Percentiles rank a stretch among this genome's conserved stretches.
Conservation (phyloP, 2,113 vertebrate species). For the Sclerurus mexicanus region DNA sequence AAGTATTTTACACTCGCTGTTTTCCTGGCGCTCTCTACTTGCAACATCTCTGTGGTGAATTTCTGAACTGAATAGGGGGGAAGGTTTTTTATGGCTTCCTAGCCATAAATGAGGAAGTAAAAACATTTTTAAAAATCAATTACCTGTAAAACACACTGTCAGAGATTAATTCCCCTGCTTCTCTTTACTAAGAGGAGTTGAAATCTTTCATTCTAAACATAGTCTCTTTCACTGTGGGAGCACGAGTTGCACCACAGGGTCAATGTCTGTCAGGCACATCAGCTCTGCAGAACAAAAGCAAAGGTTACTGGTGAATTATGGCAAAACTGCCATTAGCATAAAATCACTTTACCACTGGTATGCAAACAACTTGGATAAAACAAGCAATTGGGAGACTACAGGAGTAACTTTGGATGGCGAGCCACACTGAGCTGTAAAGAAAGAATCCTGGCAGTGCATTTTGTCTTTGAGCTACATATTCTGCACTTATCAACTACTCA, state of each 20-base stretch:
- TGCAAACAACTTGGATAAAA: not conserved
- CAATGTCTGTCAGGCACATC: not conserved
- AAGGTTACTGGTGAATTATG: not conserved
- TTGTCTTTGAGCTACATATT: not conserved
- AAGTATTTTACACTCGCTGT: not conserved
- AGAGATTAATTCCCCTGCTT: not conserved
- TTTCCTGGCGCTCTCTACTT: not conserved
- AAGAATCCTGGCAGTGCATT: not conserved
- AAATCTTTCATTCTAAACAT: not conserved
- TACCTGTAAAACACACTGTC: not conserved
- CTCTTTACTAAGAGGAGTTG: not conserved
- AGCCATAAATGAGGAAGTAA: not conserved
- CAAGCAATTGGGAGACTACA: not conserved
- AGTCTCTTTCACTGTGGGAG: not conserved
- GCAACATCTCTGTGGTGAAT: not conserved
- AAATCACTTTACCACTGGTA: not conserved
- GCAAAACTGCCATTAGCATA: not conserved
- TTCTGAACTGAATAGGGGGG: not conserved
- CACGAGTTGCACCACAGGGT: not conserved
- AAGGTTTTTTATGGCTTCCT: not conserved
- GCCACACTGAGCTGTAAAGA: not conserved
- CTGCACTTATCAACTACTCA: not conserved
- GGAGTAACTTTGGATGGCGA: not conserved
- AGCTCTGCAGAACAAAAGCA: not conserved
- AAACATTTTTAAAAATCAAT: not conserved